A percentile compares a stretch with the other conserved stretches of the same genome.
Conservation (phyloP, 2,113 vertebrate genomes). For the Spilogale gracilis region DNA sequence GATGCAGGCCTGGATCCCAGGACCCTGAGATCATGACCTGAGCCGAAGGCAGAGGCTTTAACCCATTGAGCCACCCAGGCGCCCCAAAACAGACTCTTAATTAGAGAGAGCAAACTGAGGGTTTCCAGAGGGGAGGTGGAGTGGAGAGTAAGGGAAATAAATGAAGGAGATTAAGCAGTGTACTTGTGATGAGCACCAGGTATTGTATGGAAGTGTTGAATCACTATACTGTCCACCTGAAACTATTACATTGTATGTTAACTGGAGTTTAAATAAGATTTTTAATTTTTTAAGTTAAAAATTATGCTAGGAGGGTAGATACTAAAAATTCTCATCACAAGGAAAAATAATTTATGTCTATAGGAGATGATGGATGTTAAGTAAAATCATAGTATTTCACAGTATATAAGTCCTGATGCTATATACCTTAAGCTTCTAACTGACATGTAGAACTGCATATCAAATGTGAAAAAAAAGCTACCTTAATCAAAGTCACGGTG, state of each 20-base stretch:
- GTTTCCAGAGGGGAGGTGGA: not conserved
- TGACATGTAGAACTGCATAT: not conserved
- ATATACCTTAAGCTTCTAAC: not conserved
- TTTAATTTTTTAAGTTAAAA: not conserved
- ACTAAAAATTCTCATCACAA: not conserved
- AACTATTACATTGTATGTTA: not conserved
- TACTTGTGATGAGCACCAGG: not conserved
- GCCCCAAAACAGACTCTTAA: not conserved
- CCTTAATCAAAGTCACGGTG: not conserved
- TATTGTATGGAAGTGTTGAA: not conserved
- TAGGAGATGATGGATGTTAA: not conserved
- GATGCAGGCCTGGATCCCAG: too few species aligned
- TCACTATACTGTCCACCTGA: not conserved
- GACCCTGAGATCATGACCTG: too few species aligned
- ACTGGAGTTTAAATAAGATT: not conserved
- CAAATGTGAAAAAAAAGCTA: not conserved
- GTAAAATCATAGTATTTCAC: not conserved
- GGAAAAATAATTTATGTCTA: not conserved
- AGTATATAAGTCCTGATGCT: not conserved
- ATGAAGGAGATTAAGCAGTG: not conserved
- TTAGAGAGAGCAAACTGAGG: not conserved
- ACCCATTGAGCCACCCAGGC: too few species aligned
- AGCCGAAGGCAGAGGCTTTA: too few species aligned
- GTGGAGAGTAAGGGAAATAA: not conserved
- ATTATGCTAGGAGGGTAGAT: not conserved